phyloP scores from a whole-genome alignment of 2,113 vertebrate species.

The Azemiops feae region DNA sequence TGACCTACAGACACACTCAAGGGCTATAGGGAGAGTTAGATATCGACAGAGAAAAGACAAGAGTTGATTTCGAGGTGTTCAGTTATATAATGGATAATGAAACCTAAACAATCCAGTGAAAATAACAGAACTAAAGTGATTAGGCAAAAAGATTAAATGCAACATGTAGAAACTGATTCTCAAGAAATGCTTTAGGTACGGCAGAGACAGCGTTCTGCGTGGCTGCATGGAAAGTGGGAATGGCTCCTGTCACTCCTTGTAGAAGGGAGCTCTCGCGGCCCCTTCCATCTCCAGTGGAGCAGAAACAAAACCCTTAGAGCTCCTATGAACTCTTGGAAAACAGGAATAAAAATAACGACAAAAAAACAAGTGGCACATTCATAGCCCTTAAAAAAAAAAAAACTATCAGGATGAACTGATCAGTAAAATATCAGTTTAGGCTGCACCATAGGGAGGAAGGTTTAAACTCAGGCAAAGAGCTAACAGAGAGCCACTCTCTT shows the following conservation, averaged over 20 bases:
- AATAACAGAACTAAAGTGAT: background rate
- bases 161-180: constrained; percentile 2
- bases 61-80: constrained; percentile 1
- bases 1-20: constrained; percentile 1
- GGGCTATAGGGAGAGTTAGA: background rate
- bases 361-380: background rate
- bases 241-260: background rate
- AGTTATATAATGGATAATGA: background rate
- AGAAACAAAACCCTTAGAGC: background rate
- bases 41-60: background rate
- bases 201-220: background rate
- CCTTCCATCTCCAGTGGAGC: background rate
- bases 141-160: background rate
- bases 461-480: background rate
- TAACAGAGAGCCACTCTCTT: background rate
- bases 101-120: background rate
- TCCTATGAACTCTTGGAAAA: background rate
- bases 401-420: background rate
- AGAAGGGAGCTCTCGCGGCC: background rate
- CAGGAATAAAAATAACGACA: background rate
- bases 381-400: background rate
- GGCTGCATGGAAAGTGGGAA: background rate
- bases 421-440: background rate
- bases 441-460: background rate
- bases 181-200: background rate